Percentiles rank a stretch among this genome's conserved stretches.
Evolutionary conservation across 2,113 vertebrate genomes (phyloP).

Genomic region (Chlamydotis undulata): DNA sequence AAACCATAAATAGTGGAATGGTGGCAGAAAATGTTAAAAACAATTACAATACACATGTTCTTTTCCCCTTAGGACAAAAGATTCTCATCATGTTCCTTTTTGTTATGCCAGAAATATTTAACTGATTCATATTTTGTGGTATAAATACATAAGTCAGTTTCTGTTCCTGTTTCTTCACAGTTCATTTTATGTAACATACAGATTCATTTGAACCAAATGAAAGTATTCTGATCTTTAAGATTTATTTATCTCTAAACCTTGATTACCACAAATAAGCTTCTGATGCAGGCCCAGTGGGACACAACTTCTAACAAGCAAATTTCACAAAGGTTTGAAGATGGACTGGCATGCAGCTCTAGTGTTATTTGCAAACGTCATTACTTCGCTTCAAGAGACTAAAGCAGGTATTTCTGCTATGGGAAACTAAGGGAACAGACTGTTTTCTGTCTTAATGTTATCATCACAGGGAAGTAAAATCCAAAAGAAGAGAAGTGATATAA

Average conservation of each 20-base stretch:
- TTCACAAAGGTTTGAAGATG: neutral
- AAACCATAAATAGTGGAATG: conserved; percentile 54
- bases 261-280: neutral
- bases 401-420: neutral
- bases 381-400: neutral
- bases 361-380: neutral
- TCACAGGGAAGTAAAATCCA: neutral
- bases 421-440: neutral
- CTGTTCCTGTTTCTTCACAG: conserved; percentile 25
- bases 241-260: neutral
- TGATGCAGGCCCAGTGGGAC: neutral
- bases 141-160: conserved; percentile 22
- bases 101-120: conserved; percentile 50
- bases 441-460: neutral
- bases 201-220: neutral
- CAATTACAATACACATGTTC: conserved; percentile 54
- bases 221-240: neutral
- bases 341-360: neutral
- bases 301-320: neutral
- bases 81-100: conserved; percentile 55
- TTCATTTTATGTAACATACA: neutral
- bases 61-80: conserved; percentile 52
- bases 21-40: conserved; percentile 56
- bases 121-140: conserved; percentile 44
- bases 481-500: neutral